Evolutionary conservation across 1,140 invertebrate species (phyloP), one percentile per base, ranked within the genome.

Genomic region (Nomia melanderi): DNA sequence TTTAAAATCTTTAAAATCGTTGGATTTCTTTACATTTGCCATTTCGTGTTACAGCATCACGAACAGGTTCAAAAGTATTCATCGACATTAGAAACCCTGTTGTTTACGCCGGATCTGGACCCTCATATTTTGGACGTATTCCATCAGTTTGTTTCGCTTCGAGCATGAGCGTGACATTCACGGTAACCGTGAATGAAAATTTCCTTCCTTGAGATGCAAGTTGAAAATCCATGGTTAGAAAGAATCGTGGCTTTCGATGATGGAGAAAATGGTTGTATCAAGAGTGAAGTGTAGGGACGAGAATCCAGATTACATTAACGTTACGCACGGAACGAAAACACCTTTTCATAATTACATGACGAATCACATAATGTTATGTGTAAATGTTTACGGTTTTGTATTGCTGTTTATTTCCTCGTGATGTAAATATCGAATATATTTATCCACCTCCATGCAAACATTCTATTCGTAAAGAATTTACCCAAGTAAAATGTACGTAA

Each of bases 1-100:
- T n/a, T n/a, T n/a, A n/a, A n/a, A n/a, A n/a, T n/a, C n/a, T n/a
- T n/a, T n/a, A n/a, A n/a, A 12, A 2, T 78, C 17, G 1, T 7
- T 47, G 39, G 36, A 79, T 53, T 47, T 89, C 88, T 8, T 59
- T 62, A 27, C 9, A n/a, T n/a, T n/a, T n/a, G n/a, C n/a, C n/a
- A n/a, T n/a, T n/a, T n/a, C n/a, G n/a, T 23, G 47, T 93, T 94
- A 29, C 90, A 97, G 98, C 98, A 99, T 92, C 96, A 99, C 90
- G 97, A 98, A 88, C 97, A 99, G 94, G 98, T 99, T n/a, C 98
- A 98, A 93, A 97, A 98, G 88, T 99, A 99, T 93, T 98, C 97
- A 88, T 96, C 96, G 76, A 99, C 98, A 0, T 90, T 99, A 89
- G 98, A 99, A 91, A 98, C 97, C 0, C 93, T 99, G 36, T 94